Conservation (phyloP, 2,888 invertebrate species). For the Microchrysa polita region DNA sequence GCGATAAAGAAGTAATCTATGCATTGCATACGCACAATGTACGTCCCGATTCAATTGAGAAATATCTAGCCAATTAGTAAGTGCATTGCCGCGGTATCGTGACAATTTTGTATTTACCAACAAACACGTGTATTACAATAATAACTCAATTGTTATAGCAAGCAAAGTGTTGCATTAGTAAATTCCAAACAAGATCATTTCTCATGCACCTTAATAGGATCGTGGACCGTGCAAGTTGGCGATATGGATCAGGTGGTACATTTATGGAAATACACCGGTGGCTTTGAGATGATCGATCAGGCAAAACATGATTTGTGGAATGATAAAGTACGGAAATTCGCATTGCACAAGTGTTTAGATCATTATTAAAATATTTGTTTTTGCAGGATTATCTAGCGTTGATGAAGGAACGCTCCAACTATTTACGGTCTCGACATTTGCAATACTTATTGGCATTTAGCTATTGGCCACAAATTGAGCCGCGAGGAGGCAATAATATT, state of each 20-base stretch:
- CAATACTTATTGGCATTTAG: slow-evolving; percentile 96
- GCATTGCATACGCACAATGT: slow-evolving; percentile 96
- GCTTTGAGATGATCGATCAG: slow-evolving; percentile 86
- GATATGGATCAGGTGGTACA: slow-evolving; percentile 98
- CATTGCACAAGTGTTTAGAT: not conserved
- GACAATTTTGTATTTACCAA: slow-evolving; percentile 47
- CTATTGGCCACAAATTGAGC: slow-evolving; percentile 91
- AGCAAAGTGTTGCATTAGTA: slow-evolving; percentile 80
- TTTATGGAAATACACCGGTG: slow-evolving; percentile 94
- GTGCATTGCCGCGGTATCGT: slow-evolving; percentile 60
- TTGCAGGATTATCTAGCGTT: slow-evolving; percentile 76
- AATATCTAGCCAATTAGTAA: slow-evolving; percentile 92
- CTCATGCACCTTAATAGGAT: slow-evolving; percentile 88
- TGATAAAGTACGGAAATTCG: slow-evolving; percentile 69
- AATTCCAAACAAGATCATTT: slow-evolving; percentile 77
- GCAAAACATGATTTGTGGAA: slow-evolving; percentile 75
- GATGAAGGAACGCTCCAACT: slow-evolving; percentile 79
- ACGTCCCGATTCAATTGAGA: slow-evolving; percentile 85
- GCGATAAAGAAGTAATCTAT: slow-evolving; percentile 95
- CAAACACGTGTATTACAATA: slow-evolving; percentile 32
- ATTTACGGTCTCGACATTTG: slow-evolving; percentile 85
- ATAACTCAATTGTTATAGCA: slow-evolving; percentile 66
- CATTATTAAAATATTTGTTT: not conserved
- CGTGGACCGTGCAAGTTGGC: slow-evolving; percentile 96
- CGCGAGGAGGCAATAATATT: slow-evolving; percentile 79